Percentiles rank a stretch among this genome's conserved stretches.
Evolutionary conservation across 2,113 vertebrate genomes (phyloP).

Genomic region (Lonchura striata): DNA sequence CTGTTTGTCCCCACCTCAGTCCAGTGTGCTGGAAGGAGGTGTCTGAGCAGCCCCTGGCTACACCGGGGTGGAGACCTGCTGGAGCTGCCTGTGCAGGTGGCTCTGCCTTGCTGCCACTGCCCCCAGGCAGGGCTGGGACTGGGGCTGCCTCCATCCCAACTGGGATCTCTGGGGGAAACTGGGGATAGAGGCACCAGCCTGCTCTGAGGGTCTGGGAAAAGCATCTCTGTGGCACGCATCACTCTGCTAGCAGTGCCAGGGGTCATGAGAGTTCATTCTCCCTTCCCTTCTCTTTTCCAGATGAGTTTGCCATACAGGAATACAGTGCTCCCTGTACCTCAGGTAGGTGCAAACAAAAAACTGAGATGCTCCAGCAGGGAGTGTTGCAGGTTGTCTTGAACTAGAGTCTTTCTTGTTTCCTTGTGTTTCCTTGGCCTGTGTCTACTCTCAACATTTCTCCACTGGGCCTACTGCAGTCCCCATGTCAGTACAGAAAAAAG

Average conservation of each 20-base stretch:
- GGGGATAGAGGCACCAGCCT: not conserved
- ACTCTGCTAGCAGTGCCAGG: not conserved
- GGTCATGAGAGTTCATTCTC: not conserved
- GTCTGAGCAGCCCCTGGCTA: not conserved
- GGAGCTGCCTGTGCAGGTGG: not conserved
- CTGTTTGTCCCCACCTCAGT: not conserved
- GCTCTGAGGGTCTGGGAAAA: not conserved
- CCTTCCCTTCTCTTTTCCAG: constrained; percentile 27
- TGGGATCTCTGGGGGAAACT: not conserved
- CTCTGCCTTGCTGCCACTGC: not conserved
- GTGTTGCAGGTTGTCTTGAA: not conserved
- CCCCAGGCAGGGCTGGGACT: constrained; percentile 51
- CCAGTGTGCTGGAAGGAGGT: not conserved
- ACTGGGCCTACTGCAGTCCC: not conserved
- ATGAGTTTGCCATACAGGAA: constrained; percentile 56
- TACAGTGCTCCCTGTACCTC: constrained; percentile 62
- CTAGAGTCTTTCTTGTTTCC: not conserved
- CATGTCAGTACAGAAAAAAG: not conserved
- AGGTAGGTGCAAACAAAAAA: not conserved
- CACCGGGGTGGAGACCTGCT: not conserved
- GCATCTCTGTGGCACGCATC: not conserved
- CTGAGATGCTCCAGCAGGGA: not conserved
- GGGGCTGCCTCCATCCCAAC: rapidly evolving
- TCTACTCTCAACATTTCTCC: not conserved
- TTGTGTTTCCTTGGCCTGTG: not conserved